Conservation (phyloP, 1,140 invertebrate species). For the Drosophila leontia region DNA sequence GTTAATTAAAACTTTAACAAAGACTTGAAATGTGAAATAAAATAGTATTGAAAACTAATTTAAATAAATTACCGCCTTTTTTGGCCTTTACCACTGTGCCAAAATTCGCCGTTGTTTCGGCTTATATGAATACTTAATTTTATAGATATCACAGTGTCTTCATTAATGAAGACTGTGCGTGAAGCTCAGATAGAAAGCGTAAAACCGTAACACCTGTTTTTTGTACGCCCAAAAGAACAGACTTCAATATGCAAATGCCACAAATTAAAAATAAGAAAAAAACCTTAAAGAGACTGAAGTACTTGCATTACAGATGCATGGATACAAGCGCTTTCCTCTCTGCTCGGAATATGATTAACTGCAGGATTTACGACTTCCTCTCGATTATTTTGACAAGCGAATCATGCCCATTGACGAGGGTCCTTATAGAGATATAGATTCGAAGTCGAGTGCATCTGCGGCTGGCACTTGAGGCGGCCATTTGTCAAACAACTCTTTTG, state of each 20-base stretch:
- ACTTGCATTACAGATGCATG: slow-evolving; percentile 16
- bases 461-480: slow-evolving; percentile 61
- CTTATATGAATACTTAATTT: slow-evolving; percentile 43
- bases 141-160: slow-evolving; percentile 50
- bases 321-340: slow-evolving; percentile 11
- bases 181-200: slow-evolving; percentile 42
- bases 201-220: slow-evolving; percentile 32
- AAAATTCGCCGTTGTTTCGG: slow-evolving; percentile 11
- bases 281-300: neutral
- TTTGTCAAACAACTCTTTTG: slow-evolving; percentile 54
- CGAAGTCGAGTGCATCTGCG: slow-evolving; percentile 14
- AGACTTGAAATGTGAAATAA: neutral
- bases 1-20: neutral
- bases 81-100: slow-evolving; percentile 28
- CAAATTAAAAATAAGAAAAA: slow-evolving; percentile 3
- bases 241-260: slow-evolving; percentile 16
- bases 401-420: slow-evolving; percentile 57
- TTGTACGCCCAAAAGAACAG: neutral
- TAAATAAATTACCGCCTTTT: neutral
- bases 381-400: slow-evolving; percentile 69
- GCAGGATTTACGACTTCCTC: slow-evolving; percentile 71
- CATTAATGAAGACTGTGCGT: slow-evolving; percentile 44
- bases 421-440: slow-evolving; percentile 32
- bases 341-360: slow-evolving; percentile 45
- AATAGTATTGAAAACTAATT: neutral